Conservation (phyloP, 2,113 vertebrate species). For the Neopipo cinnamomea region DNA sequence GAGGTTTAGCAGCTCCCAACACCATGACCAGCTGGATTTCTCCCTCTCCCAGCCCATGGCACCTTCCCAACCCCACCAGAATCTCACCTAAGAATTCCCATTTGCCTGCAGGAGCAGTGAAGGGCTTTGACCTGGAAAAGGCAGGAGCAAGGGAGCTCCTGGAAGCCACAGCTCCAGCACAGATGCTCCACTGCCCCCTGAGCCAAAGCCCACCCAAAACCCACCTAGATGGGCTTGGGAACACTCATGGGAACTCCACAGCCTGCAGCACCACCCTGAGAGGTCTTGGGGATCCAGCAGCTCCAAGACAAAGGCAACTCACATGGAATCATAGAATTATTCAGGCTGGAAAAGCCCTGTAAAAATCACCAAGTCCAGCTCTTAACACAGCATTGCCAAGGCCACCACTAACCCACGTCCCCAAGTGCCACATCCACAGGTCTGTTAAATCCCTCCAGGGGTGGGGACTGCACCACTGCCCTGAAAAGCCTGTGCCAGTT, state of each 20-base stretch:
- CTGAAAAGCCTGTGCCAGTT: not conserved
- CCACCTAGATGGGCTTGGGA: rapidly evolving
- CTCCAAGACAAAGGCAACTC: not conserved
- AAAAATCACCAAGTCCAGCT: not conserved
- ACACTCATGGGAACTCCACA: rapidly evolving
- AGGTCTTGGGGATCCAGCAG: not conserved
- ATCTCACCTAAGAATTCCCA: rapidly evolving
- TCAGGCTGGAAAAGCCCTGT: not conserved
- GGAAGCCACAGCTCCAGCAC: not conserved
- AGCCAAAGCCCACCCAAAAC: rapidly evolving
- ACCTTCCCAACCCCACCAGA: not conserved
- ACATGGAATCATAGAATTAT: rapidly evolving
- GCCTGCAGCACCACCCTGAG: rapidly evolving
- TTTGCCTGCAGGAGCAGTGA: not conserved
- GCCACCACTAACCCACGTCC: rapidly evolving
- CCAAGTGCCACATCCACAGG: not conserved
- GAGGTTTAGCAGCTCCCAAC: not conserved
- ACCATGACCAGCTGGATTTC: rapidly evolving
- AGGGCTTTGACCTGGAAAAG: rapidly evolving
- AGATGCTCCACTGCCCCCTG: rapidly evolving
- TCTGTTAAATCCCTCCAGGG: not conserved
- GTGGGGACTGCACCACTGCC: not conserved
- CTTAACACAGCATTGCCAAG: not conserved
- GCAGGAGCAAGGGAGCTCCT: not conserved
- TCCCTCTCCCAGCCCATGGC: not conserved